Evolutionary conservation across 2,888 invertebrate species (phyloP), one percentile per base, ranked within the genome.

Genomic region (Portevinia maculata): DNA sequence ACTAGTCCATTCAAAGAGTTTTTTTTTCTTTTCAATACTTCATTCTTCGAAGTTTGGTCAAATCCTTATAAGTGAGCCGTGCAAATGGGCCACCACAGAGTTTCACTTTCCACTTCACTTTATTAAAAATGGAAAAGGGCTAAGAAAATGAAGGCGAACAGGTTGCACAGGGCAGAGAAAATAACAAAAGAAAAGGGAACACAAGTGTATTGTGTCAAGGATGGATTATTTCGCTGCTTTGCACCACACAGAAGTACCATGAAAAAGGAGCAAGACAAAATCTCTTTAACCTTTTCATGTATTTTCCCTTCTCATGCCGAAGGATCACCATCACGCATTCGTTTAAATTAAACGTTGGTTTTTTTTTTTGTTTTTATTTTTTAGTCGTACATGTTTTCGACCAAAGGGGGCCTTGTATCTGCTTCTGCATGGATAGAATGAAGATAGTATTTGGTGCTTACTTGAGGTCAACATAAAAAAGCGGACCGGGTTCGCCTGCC

Each of bases 401-500:
- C 53, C 55, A 79, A 67, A 73, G 57, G 19, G 60, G 39, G 59
- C 53, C 70, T 76, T 76, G 39, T 70, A 70, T 81, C 64, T 81
- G 65, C 62, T 81, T 81, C 64, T 81, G 65, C 62, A 76, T 76
- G 70, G 76, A 71, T 76, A 64, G 60, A 70, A 81, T 62, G 57
- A 70, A 81, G 76, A 70, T 71, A 75, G 59, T 53, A 64, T 69
- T 81, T 70, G 46, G 70, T 52, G 64, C 37, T 70, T 64, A 50
- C 24, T 69, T 32, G 57, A 48, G 57, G 57, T 30, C 52, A 34
- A 71, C 1, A 21, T n/a, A 55, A 67, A 74, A 64, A 57, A 62
- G 32, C 41, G 39, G 34, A 69, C 57, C 39, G 15, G 21, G 32
- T 34, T 44, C 62, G 48, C 41, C 48, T 41, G 62, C 9, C 30